These are phyloP conservation scores for Amphipyra berbera DNA, from an alignment of 2,888 invertebrate genomes.

Conservation along the genomic window DNA sequence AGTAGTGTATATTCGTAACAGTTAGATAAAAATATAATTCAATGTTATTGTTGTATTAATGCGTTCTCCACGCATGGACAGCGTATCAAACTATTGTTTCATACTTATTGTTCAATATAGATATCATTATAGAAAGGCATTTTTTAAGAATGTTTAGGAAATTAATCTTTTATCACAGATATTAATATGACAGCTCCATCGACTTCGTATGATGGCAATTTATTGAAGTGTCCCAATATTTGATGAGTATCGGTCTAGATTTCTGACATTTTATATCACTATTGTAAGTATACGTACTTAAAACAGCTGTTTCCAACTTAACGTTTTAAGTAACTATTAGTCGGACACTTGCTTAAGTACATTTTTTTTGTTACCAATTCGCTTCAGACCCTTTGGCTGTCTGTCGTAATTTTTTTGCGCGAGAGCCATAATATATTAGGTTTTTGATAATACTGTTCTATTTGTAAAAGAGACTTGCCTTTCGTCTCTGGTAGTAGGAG, in stretches of 20 bases:
- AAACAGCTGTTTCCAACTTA: conserved; percentile 11
- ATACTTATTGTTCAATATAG: background rate
- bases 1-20: conserved; percentile 10
- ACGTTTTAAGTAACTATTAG: background rate
- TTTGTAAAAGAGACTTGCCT: conserved; percentile 92
- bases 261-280: conserved; percentile 30
- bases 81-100: background rate
- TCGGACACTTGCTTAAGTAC: conserved; percentile 51
- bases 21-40: conserved; percentile 12
- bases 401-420: conserved; percentile 75
- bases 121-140: conserved; percentile 1
- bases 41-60: background rate
- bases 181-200: conserved; percentile 4
- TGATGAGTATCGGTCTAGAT: conserved; percentile 18
- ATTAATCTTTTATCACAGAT: conserved; percentile 47
- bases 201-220: conserved; percentile 9
- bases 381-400: conserved; percentile 74
- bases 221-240: conserved; percentile 6
- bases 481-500: conserved; percentile 94
- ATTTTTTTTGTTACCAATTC: conserved; percentile 32
- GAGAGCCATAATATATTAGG: conserved; percentile 91
- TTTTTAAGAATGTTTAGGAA: conserved; percentile 22
- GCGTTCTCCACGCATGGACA: background rate
- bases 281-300: conserved; percentile 21
- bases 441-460: conserved; percentile 94